Evolutionary conservation across 1,140 invertebrate species (phyloP), one percentile per base, ranked within the genome.

Genomic region (Hypsibius dujardini): DNA sequence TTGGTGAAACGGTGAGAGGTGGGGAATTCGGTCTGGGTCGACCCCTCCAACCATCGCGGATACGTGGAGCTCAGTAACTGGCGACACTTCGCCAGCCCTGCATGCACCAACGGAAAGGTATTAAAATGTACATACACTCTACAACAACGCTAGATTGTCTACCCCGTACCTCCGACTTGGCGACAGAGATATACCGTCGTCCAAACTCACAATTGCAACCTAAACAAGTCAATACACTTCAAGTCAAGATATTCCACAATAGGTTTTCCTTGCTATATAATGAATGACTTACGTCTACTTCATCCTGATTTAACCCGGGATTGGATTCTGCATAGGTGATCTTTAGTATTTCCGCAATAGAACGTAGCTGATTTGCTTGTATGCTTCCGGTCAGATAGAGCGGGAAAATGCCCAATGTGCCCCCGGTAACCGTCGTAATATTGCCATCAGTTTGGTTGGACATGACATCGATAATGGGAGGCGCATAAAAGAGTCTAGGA

Each of bases 401-500:
- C 3, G 62, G 62, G 42, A 14, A 42, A 42, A 67, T 67, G 62
- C 62, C 62, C 62, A 67, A 42, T 67, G 62, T 67, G 12, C 45
- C 62, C 12, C 62, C 62, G 7, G 62, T 67, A 3, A 67, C 7
- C 7, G 62, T 67, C 7, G 7, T 14, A 3, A 67, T 42, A 42
- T 67, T 67, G 62, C 62, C 62, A 3, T 67, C 62, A 3, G 7
- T 67, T 42, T 67, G 62, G 7, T 42, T 7, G 7, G 42, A 42
- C 7, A 67, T 12, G 42, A 67, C 42, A 42, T 67, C 42, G 62
- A 67, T 67, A 42, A 67, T 42, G 7, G 42, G 7, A 3, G 62
- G 62, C 12, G 62, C 62, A 42, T 67, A 67, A 42, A 67, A 67
- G 62, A 67, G 62, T 14, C 62, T 12, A 12, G 62, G 62, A 42